Base-by-base conservation (phyloP, 2,888 invertebrate species). In the Coenonympha arcania region DNA sequence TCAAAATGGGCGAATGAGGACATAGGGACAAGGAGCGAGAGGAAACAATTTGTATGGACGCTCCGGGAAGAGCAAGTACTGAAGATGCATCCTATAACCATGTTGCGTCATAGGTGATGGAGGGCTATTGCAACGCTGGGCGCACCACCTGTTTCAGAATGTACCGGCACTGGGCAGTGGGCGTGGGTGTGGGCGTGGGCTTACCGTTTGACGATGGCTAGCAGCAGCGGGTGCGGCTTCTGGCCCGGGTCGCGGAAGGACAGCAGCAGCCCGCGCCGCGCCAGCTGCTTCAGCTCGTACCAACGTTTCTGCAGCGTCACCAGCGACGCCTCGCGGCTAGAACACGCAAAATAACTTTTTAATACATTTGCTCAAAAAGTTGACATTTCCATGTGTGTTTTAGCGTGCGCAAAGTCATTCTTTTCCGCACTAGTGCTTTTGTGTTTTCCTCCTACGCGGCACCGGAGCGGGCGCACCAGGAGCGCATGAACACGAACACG, bases 131-230 rank as follows among this genome's bases (percentile, higher is more conserved):
- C 11, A 31, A 2, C 15, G 31, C 6, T n/a, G n/a, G n/a, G n/a
- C 15, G 31, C 31, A 6, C 13, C 13, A 18, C 15, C 37, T 5
- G 24, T 18, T n/a, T 11, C 16, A 49, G 28, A 22, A 43, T 43
- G 30, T 30, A 22, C 49, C 49, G 43, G 16, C 49, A 43, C 43
- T 20, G n/a, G n/a, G n/a, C n/a, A n/a, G n/a, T n/a, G n/a, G n/a
- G n/a, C n/a, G n/a, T n/a, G n/a, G n/a, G n/a, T n/a, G n/a, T n/a
- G n/a, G n/a, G n/a, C n/a, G n/a, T n/a, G n/a, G n/a, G n/a, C n/a
- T 41, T 9, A 41, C 41, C 41, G n/a, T 4, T 41, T 41, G 18
- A 6, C 30, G 11, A 41, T 28, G 18, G 41, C 30, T 11, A 43
- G 43, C 22, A 43, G 43, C 33, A 43, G 28, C 26, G 43, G 31